A percentile compares a stretch with the other conserved stretches of the same genome.
Conservation (phyloP, 2,113 vertebrate species). For the Vicugna pacos region DNA sequence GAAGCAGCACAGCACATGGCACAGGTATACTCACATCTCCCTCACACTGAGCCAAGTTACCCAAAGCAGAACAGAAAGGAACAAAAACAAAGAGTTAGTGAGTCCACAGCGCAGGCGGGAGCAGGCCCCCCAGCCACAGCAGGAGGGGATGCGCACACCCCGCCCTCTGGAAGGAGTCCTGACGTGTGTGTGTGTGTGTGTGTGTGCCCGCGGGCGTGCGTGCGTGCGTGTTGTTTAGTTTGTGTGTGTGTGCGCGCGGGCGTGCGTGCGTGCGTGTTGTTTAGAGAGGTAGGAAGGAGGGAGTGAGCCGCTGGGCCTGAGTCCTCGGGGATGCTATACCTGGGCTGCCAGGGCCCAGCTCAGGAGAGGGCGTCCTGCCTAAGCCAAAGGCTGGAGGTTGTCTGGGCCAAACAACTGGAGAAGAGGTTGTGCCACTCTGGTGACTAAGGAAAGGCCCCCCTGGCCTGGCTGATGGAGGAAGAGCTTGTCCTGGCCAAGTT, state of each 20-base stretch:
- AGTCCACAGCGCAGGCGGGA: constrained; percentile 67
- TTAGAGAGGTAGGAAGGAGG: no score
- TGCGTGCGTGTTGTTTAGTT: neutral
- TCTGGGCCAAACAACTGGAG: neutral
- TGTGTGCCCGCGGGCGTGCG: no score
- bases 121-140: neutral
- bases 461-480: neutral
- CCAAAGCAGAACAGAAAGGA: constrained; percentile 86
- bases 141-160: neutral
- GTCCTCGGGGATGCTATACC: neutral
- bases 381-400: neutral
- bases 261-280: neutral
- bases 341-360: neutral
- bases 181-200: neutral
- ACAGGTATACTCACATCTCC: constrained; percentile 96
- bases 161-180: neutral
- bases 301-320: neutral
- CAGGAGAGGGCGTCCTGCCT: neutral
- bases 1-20: constrained; percentile 86
- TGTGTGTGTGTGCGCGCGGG: no score
- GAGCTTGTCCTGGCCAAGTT: neutral
- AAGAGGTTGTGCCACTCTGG: rapidly evolving
- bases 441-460: neutral
- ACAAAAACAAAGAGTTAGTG: constrained; percentile 86
- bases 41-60: constrained; percentile 94